Base-by-base conservation (phyloP, 2,797 vertebrate species). In the Sebastes vulpes region DNA sequence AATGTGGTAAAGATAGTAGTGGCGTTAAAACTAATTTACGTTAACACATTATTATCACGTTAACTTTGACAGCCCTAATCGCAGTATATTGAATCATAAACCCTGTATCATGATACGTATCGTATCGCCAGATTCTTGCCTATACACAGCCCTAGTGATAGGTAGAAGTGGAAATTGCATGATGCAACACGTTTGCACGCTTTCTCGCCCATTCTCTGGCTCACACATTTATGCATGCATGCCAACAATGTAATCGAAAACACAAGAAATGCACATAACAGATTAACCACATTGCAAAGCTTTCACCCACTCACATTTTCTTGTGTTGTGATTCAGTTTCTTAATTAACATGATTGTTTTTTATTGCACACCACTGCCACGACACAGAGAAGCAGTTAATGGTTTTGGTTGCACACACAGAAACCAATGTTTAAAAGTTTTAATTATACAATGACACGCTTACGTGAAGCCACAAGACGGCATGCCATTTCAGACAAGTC, bases 171-270 rank as follows among this genome's bases (percentile, higher is more conserved):
- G 53, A 29, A 65, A 69, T 21, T 57, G n/a, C 90, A 76, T 82
- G 90, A 92, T 76, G 74, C 74, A 86, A 90, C 90, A 91, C 38
- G 88, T 82, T 79, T 65, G 56, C 16, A 35, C 5, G 3, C 48
- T 71, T 23, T 20, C 35, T 58, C 38, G 4, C 20, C 16, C 5
- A 5, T 12, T 68, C 11, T 11, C 29, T 32, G 32, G 10, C 57
- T 61, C 56, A 56, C 23, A 68, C 53, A 25, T 57, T 65, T 16
- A 29, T 20, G 8, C 3, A 16, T 8, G 60, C n/a, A 29, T 7
- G 3, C 9, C 35, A 35, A 21, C 25, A 25, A 29, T 18, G 28
- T 18, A 42, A 54, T 65, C 59, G 16, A 58, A 6, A 32, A 8
- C 10, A 12, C n/a, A 56, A 35, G 29, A 81, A 60, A 50, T 21